Conservation (phyloP, 2,888 invertebrate genomes). For the Thereva nobilitata region DNA sequence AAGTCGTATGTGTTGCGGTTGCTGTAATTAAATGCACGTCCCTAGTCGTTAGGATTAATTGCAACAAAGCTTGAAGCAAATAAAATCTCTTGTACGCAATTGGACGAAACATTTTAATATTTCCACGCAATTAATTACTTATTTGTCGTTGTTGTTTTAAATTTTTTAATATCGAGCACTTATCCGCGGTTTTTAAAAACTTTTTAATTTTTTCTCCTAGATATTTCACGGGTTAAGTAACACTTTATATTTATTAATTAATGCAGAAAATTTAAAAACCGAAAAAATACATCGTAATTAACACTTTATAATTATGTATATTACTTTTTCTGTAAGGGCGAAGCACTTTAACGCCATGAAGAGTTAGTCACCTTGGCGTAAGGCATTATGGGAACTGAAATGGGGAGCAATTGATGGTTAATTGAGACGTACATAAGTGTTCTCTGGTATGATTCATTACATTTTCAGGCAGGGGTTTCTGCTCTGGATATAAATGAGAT, state of each 20-base stretch:
- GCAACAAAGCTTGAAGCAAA: conserved; percentile 39
- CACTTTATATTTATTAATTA: background rate
- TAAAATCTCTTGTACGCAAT: conserved; percentile 38
- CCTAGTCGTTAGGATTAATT: conserved; percentile 39
- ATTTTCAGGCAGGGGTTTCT: background rate
- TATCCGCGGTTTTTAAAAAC: no score
- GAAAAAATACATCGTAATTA: conserved; percentile 17
- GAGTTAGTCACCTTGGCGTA: conserved; percentile 13
- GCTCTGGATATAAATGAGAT: conserved; percentile 23
- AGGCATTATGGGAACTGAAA: conserved; percentile 27
- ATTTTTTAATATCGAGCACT: no score
- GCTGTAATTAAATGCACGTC: conserved; percentile 39
- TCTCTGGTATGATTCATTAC: conserved; percentile 18
- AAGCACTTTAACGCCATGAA: conserved; percentile 15
- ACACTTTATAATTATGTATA: background rate
- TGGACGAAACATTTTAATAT: conserved; percentile 20
- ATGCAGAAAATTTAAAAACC: conserved; percentile 20
- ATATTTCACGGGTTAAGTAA: no score
- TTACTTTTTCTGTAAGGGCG: conserved; percentile 5
- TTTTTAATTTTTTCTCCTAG: no score
- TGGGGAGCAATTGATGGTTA: conserved; percentile 16
- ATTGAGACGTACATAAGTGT: conserved; percentile 10
- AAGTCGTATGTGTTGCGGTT: conserved; percentile 25
- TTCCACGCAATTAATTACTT: background rate
- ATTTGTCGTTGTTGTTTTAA: background rate